Conservation (phyloP, 2,113 vertebrate species). For the Misgurnus mizolepis region DNA sequence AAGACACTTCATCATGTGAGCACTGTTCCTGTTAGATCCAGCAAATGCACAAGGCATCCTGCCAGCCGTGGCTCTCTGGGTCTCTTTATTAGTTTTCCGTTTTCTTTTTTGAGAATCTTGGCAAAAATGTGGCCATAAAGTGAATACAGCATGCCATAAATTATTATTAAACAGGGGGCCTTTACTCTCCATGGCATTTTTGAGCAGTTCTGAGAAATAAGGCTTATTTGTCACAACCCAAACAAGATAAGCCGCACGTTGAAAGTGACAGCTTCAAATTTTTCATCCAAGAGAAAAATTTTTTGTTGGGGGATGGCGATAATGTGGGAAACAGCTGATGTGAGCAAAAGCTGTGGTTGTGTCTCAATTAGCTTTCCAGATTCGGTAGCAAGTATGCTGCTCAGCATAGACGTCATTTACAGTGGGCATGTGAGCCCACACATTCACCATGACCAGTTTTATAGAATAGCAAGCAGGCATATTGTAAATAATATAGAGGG, state of each 20-base stretch:
- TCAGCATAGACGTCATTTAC: too few species aligned
- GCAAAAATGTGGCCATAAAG: constrained; percentile 51
- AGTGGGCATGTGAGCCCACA: too few species aligned
- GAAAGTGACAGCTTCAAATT: constrained; percentile 56
- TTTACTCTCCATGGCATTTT: constrained; percentile 6
- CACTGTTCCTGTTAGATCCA: background rate
- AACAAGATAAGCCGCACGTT: constrained; percentile 43
- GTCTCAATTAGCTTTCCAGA: too few species aligned
- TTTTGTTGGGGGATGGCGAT: constrained; percentile 4
- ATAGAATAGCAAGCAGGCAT: too few species aligned
- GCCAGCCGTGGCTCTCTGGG: constrained; percentile 39
- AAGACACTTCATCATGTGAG: constrained; percentile 20
- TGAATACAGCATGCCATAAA: constrained; percentile 52
- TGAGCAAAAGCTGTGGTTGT: constrained; percentile 55
- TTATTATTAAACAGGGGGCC: constrained; percentile 43
- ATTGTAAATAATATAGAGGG: too few species aligned
- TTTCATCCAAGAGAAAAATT: constrained; percentile 22
- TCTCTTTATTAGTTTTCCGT: constrained; percentile 48
- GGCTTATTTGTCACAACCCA: constrained; percentile 56
- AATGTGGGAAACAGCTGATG: constrained; percentile 47
- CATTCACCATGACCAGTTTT: too few species aligned
- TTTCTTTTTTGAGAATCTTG: constrained; percentile 37
- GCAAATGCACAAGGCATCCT: background rate
- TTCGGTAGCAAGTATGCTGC: too few species aligned
- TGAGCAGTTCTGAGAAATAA: constrained; percentile 45